Conservation (phyloP, 2,888 invertebrate species). For the Isotomurus palustris region DNA sequence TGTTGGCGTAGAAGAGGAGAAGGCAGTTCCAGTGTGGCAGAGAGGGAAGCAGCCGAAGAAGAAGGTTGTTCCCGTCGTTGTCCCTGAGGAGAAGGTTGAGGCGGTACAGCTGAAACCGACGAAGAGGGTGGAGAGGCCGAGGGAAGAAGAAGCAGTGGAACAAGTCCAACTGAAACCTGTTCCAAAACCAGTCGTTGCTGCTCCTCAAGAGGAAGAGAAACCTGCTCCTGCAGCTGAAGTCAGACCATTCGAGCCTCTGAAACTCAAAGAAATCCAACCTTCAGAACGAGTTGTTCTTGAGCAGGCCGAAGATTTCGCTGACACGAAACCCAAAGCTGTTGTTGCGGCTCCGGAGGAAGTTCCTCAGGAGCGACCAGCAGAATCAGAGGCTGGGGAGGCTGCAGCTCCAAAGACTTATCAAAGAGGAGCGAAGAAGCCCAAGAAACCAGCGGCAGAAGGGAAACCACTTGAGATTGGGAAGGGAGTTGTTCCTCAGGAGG, state of each 20-base stretch:
- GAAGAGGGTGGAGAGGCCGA: slow-evolving; percentile 1
- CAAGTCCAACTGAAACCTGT: not conserved
- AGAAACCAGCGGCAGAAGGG: not conserved
- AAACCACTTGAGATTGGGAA: too few species aligned
- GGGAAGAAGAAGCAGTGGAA: not conserved
- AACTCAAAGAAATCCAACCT: slow-evolving; percentile 16
- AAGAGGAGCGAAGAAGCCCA: not conserved
- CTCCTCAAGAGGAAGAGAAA: not conserved
- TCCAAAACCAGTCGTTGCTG: not conserved
- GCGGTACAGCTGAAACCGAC: not conserved
- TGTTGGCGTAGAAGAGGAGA: slow-evolving; percentile 17
- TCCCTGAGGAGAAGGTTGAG: slow-evolving; percentile 3
- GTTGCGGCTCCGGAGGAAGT: not conserved
- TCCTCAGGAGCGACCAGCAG: not conserved
- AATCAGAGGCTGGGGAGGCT: not conserved
- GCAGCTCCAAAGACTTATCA: not conserved
- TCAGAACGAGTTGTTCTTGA: slow-evolving; percentile 12
- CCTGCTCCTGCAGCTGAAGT: too few species aligned
- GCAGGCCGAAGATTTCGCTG: slow-evolving; percentile 14
- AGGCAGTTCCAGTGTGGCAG: slow-evolving; percentile 5
- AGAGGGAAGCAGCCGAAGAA: not conserved
- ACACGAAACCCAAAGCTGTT: not conserved
- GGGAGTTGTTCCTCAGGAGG: slow-evolving; percentile 20
- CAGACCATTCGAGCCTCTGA: slow-evolving; percentile 19
- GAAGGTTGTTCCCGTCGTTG: not conserved